These are phyloP conservation scores for Strix uralensis DNA, from an alignment of 2,113 vertebrate species.

Conservation along the genomic window DNA sequence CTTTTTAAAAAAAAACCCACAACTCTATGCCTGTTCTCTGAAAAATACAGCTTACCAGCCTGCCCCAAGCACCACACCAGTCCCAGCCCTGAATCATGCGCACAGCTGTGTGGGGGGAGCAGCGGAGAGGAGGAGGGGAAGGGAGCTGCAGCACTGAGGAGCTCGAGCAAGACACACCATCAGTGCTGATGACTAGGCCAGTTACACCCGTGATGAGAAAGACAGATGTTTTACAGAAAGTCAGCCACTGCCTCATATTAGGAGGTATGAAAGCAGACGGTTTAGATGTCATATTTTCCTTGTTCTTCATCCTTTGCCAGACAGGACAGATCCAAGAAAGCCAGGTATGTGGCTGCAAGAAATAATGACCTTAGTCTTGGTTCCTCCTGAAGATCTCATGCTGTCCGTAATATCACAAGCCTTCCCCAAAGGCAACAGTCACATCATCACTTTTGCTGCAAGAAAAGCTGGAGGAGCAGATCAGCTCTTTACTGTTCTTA, in stretches of 20 bases:
- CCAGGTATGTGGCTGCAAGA: background rate
- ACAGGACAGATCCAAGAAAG: background rate
- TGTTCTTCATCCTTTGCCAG: background rate
- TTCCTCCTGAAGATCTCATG: background rate
- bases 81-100: background rate
- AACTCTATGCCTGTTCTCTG: background rate
- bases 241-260: background rate
- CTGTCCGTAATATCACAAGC: fast-evolving
- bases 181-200: background rate
- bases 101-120: background rate
- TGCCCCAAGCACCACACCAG: background rate
- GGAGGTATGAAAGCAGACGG: background rate
- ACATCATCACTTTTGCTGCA: fast-evolving
- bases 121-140: background rate
- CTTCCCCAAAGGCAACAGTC: background rate
- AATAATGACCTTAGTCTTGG: background rate
- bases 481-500: background rate
- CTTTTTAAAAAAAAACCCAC: background rate
- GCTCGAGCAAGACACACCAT: background rate
- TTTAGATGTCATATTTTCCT: background rate
- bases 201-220: slow-evolving; percentile 19
- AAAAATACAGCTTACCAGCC: background rate
- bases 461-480: background rate
- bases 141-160: background rate
- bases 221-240: slow-evolving; percentile 38